Conservation (phyloP, 2,113 vertebrate genomes). For the Plecturocebus donacophilus region DNA sequence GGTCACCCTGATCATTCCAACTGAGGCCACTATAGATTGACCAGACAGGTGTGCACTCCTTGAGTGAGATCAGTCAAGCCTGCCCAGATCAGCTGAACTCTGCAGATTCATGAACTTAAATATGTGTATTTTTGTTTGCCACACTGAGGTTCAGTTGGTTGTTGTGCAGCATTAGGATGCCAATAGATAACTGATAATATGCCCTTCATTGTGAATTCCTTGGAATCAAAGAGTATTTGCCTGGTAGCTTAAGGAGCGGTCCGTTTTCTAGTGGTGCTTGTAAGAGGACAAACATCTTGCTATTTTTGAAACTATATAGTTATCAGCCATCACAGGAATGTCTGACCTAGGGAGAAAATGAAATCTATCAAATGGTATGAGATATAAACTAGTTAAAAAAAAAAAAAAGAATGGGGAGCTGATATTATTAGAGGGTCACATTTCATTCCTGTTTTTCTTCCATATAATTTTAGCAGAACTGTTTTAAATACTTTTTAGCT, state of each 20-base stretch:
- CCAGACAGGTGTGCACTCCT: not conserved
- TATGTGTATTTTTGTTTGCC: not conserved
- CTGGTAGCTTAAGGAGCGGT: not conserved
- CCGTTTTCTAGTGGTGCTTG: not conserved
- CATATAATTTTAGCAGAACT: not conserved
- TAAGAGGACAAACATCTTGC: not conserved
- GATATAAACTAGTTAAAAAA: not conserved
- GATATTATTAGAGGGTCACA: not conserved
- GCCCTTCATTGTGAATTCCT: not conserved
- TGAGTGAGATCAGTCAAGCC: not conserved
- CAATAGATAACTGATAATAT: not conserved
- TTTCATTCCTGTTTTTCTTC: not conserved
- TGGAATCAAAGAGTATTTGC: not conserved
- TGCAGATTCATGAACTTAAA: not conserved
- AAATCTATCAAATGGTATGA: not conserved
- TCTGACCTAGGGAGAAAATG: not conserved
- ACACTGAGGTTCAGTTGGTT: not conserved
- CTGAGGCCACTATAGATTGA: not conserved
- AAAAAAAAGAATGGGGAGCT: not conserved
- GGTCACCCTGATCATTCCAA: not conserved
- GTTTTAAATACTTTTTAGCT: not conserved
- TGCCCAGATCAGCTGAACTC: not conserved
- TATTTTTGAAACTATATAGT: not conserved
- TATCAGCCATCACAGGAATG: not conserved
- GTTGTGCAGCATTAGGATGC: not conserved